Evolutionary conservation across 2,113 vertebrate species (phyloP).

Genomic region (Erythrocebus patas): DNA sequence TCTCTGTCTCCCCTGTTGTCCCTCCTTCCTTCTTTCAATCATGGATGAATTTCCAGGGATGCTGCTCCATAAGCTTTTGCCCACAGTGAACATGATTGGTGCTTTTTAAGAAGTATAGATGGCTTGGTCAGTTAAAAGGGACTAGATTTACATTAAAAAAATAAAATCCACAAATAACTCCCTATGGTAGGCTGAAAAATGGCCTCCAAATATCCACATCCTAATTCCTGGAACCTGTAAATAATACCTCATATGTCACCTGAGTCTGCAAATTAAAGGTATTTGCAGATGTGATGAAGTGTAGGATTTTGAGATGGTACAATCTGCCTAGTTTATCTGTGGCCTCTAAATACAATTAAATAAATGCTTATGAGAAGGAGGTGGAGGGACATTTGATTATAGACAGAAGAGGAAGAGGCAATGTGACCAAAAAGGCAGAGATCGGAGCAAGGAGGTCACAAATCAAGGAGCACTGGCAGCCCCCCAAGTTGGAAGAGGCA

Average conservation of each 20-base stretch:
- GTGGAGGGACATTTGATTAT: neutral
- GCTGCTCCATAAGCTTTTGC: neutral
- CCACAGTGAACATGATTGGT: neutral
- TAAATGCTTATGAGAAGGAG: neutral
- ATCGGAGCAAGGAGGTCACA: neutral
- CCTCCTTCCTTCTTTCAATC: neutral
- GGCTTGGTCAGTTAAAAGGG: neutral
- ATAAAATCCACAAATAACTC: neutral
- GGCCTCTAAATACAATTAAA: neutral
- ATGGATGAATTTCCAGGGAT: neutral
- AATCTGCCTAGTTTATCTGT: neutral
- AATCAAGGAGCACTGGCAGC: neutral
- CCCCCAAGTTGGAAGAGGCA: neutral
- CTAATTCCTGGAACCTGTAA: neutral
- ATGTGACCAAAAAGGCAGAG: neutral
- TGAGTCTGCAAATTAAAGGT: neutral
- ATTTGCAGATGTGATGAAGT: neutral
- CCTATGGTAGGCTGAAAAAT: neutral
- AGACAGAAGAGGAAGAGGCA: neutral
- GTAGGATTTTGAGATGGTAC: neutral
- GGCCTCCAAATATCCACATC: neutral
- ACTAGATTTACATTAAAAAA: neutral
- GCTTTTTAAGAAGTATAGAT: neutral
- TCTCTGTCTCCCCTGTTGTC: fast-evolving
- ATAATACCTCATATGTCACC: neutral